These are phyloP conservation scores for Pheucticus melanocephalus DNA, from an alignment of 2,113 vertebrate genomes.

Conservation along the genomic window DNA sequence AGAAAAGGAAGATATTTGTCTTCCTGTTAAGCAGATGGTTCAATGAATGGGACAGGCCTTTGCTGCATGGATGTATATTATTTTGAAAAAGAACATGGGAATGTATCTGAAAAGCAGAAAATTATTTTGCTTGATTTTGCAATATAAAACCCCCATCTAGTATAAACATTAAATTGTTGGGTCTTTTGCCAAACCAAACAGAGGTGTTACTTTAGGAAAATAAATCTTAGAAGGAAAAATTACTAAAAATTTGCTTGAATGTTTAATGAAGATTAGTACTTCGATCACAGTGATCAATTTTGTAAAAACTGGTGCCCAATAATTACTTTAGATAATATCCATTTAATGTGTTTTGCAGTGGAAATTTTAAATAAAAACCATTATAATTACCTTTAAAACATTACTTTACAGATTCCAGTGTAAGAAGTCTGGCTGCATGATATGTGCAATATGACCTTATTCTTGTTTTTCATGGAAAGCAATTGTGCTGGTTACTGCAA, in stretches of 20 bases:
- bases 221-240: neutral
- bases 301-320: neutral
- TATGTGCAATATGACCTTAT: neutral
- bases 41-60: neutral
- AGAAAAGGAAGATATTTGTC: neutral
- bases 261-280: neutral
- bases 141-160: neutral
- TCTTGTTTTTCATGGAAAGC: neutral
- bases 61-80: neutral
- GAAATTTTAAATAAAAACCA: neutral
- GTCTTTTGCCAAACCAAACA: neutral
- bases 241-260: neutral
- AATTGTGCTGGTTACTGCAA: neutral
- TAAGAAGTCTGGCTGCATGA: neutral
- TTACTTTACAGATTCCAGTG: neutral
- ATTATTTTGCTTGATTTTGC: neutral
- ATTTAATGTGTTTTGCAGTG: neutral
- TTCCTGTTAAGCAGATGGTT: neutral
- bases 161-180: neutral
- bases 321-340: neutral
- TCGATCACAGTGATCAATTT: neutral
- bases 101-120: neutral
- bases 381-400: neutral
- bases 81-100: neutral
- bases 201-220: neutral